Percentiles rank a stretch among this genome's conserved stretches.
phyloP scores from a whole-genome alignment of 2,113 vertebrate genomes.

The Australoheros scitulus region DNA sequence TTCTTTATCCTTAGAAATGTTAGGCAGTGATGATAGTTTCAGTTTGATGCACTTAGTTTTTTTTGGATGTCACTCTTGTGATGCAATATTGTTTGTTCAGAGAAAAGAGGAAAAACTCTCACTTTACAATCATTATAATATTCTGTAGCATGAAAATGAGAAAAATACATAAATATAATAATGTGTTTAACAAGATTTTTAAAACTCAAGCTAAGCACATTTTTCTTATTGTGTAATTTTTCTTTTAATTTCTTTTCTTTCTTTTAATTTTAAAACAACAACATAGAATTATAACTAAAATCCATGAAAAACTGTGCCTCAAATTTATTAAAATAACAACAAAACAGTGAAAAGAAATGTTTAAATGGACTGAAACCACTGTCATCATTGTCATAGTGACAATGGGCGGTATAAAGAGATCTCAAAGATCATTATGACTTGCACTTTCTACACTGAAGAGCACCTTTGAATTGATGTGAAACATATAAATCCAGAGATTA shows the following conservation, averaged over 20 bases:
- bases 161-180: not conserved
- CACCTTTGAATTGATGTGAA: not conserved
- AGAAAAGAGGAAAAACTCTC: not conserved
- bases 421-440: not conserved
- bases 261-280: no score
- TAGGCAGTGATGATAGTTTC: not conserved
- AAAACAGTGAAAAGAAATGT: not conserved
- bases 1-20: not conserved
- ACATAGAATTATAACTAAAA: not conserved
- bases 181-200: not conserved
- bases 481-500: slow-evolving; percentile 18
- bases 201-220: not conserved
- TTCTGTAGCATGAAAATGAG: not conserved
- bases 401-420: not conserved
- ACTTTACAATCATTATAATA: not conserved
- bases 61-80: not conserved
- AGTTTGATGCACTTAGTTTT: not conserved
- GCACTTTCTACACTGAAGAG: not conserved
- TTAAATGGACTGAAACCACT: not conserved
- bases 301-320: not conserved
- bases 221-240: not conserved
- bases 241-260: not conserved
- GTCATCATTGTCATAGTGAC: not conserved
- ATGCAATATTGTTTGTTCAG: not conserved
- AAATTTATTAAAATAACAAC: not conserved